phyloP scores from a whole-genome alignment of 64 coral and sea anemone genomes.

The Pocillopora damicornis region DNA sequence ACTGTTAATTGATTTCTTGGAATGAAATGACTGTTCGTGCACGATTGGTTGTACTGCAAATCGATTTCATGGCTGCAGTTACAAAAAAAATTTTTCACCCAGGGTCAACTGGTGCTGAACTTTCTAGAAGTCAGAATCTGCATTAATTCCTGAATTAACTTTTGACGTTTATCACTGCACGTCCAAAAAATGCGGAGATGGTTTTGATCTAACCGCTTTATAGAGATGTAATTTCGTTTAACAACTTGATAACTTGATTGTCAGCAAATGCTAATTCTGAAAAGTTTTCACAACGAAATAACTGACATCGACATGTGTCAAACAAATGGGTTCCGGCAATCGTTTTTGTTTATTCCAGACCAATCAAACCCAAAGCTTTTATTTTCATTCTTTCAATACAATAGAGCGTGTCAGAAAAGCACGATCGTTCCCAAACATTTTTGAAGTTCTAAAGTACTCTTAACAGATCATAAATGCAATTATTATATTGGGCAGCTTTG shows the following conservation, averaged over 20 bases:
- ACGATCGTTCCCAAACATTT: not conserved
- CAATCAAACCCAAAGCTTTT: not conserved
- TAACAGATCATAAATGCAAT: not conserved
- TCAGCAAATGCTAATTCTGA: not conserved
- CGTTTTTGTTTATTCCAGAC: not conserved
- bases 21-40: no score
- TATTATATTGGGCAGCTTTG: not conserved
- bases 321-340: not conserved
- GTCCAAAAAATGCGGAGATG: conserved; percentile 10
- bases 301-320: not conserved
- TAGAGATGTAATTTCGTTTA: not conserved
- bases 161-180: not conserved
- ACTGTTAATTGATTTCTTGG: no score
- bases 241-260: not conserved
- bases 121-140: no score
- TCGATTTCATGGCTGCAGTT: no score
- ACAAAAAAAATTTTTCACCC: no score
- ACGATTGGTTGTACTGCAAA: no score
- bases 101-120: no score
- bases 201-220: not conserved
- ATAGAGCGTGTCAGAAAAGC: not conserved
- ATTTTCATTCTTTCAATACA: not conserved
- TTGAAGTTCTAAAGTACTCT: not conserved
- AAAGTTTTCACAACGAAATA: not conserved
- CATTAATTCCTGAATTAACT: not conserved